phyloP scores from a whole-genome alignment of 2,797 vertebrate species.

The Tapera naevia region DNA sequence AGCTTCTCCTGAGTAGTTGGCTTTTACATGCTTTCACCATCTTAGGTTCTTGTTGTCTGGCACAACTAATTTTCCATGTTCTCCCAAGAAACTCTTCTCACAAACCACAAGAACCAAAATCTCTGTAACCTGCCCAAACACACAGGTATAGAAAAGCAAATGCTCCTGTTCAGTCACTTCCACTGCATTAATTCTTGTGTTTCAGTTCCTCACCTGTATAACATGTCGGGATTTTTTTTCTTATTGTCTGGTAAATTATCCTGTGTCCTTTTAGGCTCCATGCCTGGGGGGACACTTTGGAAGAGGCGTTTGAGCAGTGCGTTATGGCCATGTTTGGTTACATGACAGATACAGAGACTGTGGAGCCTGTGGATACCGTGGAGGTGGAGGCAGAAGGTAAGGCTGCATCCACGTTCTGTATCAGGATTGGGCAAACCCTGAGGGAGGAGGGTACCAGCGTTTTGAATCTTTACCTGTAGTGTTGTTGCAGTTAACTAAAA shows the following conservation, averaged over 20 bases:
- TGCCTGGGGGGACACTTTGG: conserved; percentile 91
- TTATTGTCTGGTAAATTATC: neutral
- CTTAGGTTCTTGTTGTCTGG: neutral
- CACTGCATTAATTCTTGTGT: neutral
- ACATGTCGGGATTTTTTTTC: neutral
- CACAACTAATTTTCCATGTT: neutral
- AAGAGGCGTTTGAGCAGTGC: conserved; percentile 96
- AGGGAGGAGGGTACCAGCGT: neutral
- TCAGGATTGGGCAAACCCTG: neutral
- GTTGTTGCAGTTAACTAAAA: neutral
- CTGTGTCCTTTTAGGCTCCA: conserved; percentile 82
- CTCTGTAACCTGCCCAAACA: neutral
- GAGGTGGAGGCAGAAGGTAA: conserved; percentile 91
- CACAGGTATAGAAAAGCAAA: neutral
- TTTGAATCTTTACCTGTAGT: neutral
- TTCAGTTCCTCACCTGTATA: neutral
- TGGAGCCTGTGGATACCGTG: conserved; percentile 87
- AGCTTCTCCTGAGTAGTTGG: neutral
- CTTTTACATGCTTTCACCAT: neutral
- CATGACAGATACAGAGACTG: conserved; percentile 95
- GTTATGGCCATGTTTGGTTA: conserved; percentile 98
- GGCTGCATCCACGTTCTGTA: rapidly evolving
- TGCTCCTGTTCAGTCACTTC: neutral
- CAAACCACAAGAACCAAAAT: neutral
- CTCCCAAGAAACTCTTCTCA: neutral